Evolutionary conservation across 2,888 invertebrate species (phyloP).

Genomic region (Rhamphomyia laevipes): DNA sequence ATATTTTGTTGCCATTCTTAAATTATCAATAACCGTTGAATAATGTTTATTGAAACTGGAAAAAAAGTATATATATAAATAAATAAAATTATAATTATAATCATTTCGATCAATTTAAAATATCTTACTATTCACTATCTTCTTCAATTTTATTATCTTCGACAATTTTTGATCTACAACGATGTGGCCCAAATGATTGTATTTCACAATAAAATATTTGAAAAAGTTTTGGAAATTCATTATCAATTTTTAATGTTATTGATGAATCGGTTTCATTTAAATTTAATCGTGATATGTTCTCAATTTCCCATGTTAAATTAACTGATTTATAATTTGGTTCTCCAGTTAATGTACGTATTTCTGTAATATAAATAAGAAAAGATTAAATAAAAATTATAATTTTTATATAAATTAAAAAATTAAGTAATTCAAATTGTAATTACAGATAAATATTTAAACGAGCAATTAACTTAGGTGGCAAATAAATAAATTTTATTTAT

Average conservation of each 20-base stretch:
- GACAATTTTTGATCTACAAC: conserved; percentile 50
- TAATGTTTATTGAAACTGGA: conserved; percentile 37
- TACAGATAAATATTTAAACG: too few species aligned
- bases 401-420: too few species aligned
- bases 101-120: background rate
- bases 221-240: conserved; percentile 46
- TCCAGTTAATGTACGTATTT: conserved; percentile 36
- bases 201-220: conserved; percentile 67
- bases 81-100: background rate
- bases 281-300: conserved; percentile 27
- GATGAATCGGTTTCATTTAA: conserved; percentile 17
- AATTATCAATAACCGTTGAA: conserved; percentile 50
- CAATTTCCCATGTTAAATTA: conserved; percentile 38
- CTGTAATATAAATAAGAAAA: conserved; percentile 19
- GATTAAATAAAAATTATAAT: background rate
- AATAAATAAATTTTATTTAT: too few species aligned
- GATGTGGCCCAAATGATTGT: conserved; percentile 66
- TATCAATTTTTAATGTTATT: conserved; percentile 11
- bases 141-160: conserved; percentile 21
- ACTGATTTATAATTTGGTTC: conserved; percentile 38
- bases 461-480: too few species aligned
- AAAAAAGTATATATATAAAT: conserved; percentile 2
- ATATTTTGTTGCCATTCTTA: conserved; percentile 73
- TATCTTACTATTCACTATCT: conserved; percentile 15
- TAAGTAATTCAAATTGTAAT: too few species aligned